phyloP scores from a whole-genome alignment of 2,113 vertebrate genomes.

The Pomatorhinus ruficollis region DNA sequence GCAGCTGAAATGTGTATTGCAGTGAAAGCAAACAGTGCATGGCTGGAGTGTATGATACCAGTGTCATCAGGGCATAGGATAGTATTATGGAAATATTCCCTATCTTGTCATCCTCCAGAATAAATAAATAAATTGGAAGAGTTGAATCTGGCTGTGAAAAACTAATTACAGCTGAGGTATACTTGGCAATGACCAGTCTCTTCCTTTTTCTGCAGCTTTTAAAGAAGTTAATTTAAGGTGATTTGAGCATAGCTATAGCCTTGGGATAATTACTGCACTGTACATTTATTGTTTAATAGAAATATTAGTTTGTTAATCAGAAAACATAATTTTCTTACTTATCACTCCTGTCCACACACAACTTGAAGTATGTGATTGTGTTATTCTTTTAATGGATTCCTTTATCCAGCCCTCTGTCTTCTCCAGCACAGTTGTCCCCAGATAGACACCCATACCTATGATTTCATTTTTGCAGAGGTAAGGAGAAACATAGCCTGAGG shows the following conservation, averaged over 20 bases:
- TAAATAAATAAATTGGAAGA: background rate
- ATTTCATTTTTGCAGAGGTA: background rate
- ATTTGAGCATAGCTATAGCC: background rate
- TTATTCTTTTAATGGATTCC: slow-evolving; percentile 12
- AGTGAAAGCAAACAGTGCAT: background rate
- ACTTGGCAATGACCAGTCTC: background rate
- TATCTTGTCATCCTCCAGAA: background rate
- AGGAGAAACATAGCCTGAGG: background rate
- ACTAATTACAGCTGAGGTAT: background rate
- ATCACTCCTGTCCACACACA: slow-evolving; percentile 23
- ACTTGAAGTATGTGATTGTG: background rate
- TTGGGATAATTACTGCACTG: slow-evolving; percentile 9
- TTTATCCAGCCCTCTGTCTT: background rate
- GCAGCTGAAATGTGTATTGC: background rate
- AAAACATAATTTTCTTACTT: slow-evolving; percentile 11
- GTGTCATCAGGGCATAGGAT: background rate
- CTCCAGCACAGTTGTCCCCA: background rate
- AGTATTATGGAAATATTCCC: background rate
- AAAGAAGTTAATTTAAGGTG: slow-evolving; percentile 13
- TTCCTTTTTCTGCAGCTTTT: background rate
- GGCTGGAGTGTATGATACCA: background rate
- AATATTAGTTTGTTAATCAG: slow-evolving; percentile 47
- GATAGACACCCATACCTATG: background rate
- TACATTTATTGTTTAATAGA: slow-evolving; percentile 56
- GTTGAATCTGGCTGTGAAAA: slow-evolving; percentile 4